Evolutionary conservation across 2,113 vertebrate genomes (phyloP).

Genomic region (Fulica atra): DNA sequence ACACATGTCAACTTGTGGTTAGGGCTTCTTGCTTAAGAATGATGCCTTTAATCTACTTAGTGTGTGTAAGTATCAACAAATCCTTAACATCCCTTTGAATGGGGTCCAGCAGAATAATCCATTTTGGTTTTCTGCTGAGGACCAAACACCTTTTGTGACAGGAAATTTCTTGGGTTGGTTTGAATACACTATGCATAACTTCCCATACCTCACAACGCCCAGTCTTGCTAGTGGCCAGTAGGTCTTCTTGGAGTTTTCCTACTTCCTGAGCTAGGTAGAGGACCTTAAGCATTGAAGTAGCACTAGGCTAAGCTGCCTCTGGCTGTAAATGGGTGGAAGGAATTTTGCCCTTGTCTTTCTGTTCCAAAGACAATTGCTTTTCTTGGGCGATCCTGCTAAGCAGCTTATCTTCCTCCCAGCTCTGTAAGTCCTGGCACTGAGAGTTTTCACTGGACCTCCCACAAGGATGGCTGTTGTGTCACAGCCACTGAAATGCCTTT

Average conservation of each 20-base stretch:
- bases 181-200: rapidly evolving
- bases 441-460: slow-evolving; percentile 26
- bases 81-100: not conserved
- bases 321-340: rapidly evolving
- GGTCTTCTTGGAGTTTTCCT: not conserved
- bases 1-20: rapidly evolving
- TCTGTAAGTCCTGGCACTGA: not conserved
- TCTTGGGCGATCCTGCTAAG: not conserved
- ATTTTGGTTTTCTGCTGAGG: not conserved
- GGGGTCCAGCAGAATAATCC: rapidly evolving
- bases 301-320: not conserved
- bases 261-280: too few species aligned
- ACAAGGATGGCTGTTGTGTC: not conserved
- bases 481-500: not conserved
- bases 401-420: not conserved
- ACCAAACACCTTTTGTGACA: not conserved
- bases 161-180: not conserved
- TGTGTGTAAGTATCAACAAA: not conserved
- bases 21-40: not conserved
- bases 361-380: rapidly evolving
- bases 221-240: not conserved
- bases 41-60: not conserved
- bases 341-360: not conserved
- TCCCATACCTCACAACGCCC: not conserved
- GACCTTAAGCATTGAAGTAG: rapidly evolving